Percentiles rank a stretch among this genome's conserved stretches.
Evolutionary conservation across 2,797 vertebrate species (phyloP).

Genomic region (Schizothorax lantsangensis): DNA sequence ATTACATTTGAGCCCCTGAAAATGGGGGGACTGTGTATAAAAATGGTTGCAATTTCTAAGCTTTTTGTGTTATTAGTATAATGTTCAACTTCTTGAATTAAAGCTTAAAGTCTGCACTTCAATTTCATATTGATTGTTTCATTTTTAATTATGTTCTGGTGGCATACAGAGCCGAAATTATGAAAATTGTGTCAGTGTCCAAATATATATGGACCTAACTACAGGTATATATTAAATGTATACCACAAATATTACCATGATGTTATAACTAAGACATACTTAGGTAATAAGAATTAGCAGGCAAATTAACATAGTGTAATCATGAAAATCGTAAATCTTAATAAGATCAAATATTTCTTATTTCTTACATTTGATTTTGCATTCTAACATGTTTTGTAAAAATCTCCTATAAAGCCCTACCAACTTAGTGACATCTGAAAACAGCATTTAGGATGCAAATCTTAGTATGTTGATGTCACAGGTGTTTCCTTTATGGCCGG

Average conservation of each 20-base stretch:
- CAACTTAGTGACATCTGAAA: constrained; percentile 78
- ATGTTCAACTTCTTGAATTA: background rate
- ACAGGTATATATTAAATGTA: background rate
- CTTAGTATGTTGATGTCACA: constrained; percentile 73
- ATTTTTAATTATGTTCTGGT: no score
- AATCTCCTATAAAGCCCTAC: constrained; percentile 67
- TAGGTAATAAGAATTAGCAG: background rate
- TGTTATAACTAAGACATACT: background rate
- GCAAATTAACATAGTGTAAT: background rate
- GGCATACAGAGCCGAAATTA: no score
- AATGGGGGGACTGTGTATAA: background rate
- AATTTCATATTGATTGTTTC: no score
- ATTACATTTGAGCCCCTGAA: background rate
- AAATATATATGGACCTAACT: background rate
- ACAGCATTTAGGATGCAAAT: constrained; percentile 69
- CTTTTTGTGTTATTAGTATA: background rate
- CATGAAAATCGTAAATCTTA: background rate
- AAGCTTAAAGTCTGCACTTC: background rate
- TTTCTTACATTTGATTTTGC: background rate
- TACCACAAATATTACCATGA: background rate
- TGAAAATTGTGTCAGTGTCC: background rate
- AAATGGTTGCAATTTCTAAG: background rate
- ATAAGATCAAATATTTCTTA: background rate
- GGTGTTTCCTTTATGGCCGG: constrained; percentile 68
- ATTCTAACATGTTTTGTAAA: background rate